Evolutionary conservation across 2,113 vertebrate species (phyloP), one percentile per base, ranked within the genome.

Genomic region (Arvicanthis niloticus): DNA sequence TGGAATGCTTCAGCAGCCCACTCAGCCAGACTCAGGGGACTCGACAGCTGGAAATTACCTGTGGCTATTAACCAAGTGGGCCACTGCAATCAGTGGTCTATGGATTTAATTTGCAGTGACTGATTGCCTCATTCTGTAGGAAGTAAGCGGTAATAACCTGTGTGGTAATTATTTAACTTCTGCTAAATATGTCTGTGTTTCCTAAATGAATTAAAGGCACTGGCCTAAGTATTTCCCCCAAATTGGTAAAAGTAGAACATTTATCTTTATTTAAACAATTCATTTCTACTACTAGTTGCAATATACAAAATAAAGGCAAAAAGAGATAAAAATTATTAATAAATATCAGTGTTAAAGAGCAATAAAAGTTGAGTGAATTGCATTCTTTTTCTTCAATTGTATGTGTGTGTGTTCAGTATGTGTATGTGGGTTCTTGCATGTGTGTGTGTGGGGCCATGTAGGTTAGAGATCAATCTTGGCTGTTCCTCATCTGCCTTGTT

Each of bases 71-170:
- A 86, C 56, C 80, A 92, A 97, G 45, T 89, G 40, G 24, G 82
- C 95, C n/a, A 4, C 48, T 91, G 93, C 9, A n/a, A 22, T 22
- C 42, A 60, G 51, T 26, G 13, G 58, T 86, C 72, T 60, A 40
- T 48, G 68, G 29, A 91, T 94, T 96, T 91, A 77, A 89, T 95
- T 93, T 72, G 37, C 17, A 53, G n/a, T 91, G 67, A 93, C 45
- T 84, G 96, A 91, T 85, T 53, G 58, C 19, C 37, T 91, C 58
- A 29, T 88, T 96, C 56, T 94, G 9, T 7, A 62, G 7, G 10
- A 94, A 97, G 53, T 86, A 70, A 94, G 56, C 93, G 70, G 26
- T 91, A 48, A 87, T 89, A 94, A 88, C 72, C 42, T 94, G 51
- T 56, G 40, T 13, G 84, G 40, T 94, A 91, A 91, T 96, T 62